Base-by-base conservation (phyloP, 2,888 invertebrate species). In the Tipula lateralis region DNA sequence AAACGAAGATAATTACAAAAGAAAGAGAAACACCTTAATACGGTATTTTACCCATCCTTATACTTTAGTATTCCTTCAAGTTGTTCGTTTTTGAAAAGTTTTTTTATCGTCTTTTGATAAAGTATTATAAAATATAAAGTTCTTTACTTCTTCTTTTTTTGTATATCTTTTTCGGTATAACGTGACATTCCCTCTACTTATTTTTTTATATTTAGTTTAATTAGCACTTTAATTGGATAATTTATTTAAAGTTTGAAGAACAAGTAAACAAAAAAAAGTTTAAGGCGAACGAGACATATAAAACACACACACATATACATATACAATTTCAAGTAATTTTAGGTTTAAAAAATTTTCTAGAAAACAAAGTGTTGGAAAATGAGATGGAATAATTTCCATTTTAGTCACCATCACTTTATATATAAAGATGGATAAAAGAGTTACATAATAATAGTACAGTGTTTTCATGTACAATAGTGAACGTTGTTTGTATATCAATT, bases 151-250 rank as follows among this genome's bases (percentile, higher is more conserved):
- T 66, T 24, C 66, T 50, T 50, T 19, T 66, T 66, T 66, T 24
- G 24, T 24, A 66, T 24, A 24, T 24, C 24, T 66, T 66, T 66
- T 24, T 66, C 66, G 1, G 66, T 66, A 24, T 66, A 66, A 66
- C 66, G 66, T 66, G 66, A 66, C 66, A 66, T 24, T 24, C 66
- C 24, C 66, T 24, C 66, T 44, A n/a, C 16, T 7, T 16, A 24
- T 66, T 19, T 66, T 66, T 24, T 66, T 66, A 24, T 66, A 66
- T 24, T 66, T 66, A 66, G 66, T 66, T 66, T 66, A 66, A 66
- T 66, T 66, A 66, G 66, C 66, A 66, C 66, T 66, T 66, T 66
- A 66, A 66, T 66, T 66, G 66, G 66, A 66, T 66, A 66, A 66
- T 66, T 66, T 66, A 66, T 66, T 66, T 66, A 66, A 66, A 66